Evolutionary conservation across 2,888 invertebrate species (phyloP).

Genomic region (Andrena flavipes): DNA sequence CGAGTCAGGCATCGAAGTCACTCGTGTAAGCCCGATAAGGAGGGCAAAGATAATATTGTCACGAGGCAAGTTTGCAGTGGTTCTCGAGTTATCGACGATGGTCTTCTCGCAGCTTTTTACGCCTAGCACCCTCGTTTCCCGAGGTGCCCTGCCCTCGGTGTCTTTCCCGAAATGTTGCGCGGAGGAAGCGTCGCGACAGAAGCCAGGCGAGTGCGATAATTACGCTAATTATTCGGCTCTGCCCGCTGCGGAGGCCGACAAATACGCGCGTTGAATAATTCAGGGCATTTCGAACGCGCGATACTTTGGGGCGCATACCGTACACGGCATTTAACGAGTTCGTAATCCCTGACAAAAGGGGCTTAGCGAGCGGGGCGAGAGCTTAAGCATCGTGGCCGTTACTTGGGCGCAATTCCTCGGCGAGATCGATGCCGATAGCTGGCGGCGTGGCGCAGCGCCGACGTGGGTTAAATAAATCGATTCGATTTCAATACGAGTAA

Average conservation of each 20-base stretch:
- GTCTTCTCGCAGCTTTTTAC: neutral
- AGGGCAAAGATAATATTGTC: constrained; percentile 74
- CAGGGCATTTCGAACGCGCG: constrained; percentile 25
- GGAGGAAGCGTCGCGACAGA: neutral
- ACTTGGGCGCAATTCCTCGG: constrained; percentile 29
- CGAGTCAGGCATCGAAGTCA: constrained; percentile 63
- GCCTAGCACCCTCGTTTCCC: neutral
- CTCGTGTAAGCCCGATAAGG: constrained; percentile 53
- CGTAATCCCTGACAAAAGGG: constrained; percentile 43
- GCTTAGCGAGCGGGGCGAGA: constrained; percentile 25
- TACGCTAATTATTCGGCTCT: constrained; percentile 24
- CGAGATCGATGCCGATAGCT: constrained; percentile 19
- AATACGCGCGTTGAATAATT: constrained; percentile 42
- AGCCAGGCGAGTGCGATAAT: neutral
- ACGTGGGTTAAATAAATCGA: constrained; percentile 25
- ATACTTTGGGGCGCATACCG: constrained; percentile 15
- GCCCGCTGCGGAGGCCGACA: constrained; percentile 14
- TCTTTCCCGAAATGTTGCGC: neutral
- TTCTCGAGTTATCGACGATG: constrained; percentile 15
- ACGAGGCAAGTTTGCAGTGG: constrained; percentile 37
- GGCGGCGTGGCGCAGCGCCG: neutral
- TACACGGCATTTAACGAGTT: constrained; percentile 32
- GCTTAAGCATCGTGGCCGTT: constrained; percentile 32
- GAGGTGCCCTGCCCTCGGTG: neutral
- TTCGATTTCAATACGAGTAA: constrained; percentile 22